Base-by-base conservation (phyloP, 2,888 invertebrate species). In the Noctua janthina region DNA sequence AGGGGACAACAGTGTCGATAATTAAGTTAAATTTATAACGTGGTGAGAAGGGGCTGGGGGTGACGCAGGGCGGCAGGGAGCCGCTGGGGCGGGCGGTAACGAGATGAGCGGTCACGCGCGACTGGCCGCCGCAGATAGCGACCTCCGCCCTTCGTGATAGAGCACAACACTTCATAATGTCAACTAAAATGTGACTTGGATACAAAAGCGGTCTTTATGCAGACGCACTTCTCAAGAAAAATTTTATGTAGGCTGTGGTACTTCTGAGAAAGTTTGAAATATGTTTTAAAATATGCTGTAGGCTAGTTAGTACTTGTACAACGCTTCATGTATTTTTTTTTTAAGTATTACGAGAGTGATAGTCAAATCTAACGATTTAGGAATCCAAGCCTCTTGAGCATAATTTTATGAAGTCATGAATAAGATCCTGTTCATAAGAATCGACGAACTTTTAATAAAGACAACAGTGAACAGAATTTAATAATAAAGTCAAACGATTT, bases 81-180 rank as follows among this genome's bases (percentile, higher is more conserved):
- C 64, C 74, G 67, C 71, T 79, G 78, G 88, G 89, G 85, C 86
- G 84, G 89, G 87, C 88, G 89, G 91, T 94, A 94, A 95, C 92
- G 93, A 95, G 95, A 96, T 96, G 96, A 94, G 93, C 93, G 94
- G 95, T 94, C 95, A 96, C 96, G 96, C 93, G 93, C 94, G 92
- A 80, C 94, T 94, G 95, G 85, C 88, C 85, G 86, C 86, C 88
- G 85, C 91, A 90, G 95, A 95, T 95, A 95, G 91, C 92, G 81
- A 85, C 90, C 91, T 89, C 86, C 84, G 86, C 88, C 91, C 85
- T 75, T 84, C 84, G 80, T 81, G 74, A 85, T 86, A 88, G 86
- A 90, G 89, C 83, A 90, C 85, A 89, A 89, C 92, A 92, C 92
- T 91, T 90, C 90, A 89, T 92, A 90, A 90, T 91, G 86, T 76